These are phyloP conservation scores for Gopherus flavomarginatus DNA, from an alignment of 2,113 vertebrate species.

Conservation along the genomic window DNA sequence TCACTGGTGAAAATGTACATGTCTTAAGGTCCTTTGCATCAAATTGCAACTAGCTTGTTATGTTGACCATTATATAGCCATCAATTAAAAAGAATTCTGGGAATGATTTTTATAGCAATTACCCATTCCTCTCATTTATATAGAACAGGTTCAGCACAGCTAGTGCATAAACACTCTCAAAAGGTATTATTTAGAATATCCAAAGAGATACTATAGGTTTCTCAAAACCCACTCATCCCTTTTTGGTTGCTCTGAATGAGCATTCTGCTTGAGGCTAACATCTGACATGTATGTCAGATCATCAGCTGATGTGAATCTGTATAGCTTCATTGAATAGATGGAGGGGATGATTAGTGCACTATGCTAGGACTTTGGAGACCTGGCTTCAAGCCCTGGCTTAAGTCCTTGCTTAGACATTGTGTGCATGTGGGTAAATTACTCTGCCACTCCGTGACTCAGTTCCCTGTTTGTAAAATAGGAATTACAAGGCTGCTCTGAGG, in stretches of 20 bases:
- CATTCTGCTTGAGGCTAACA: background rate
- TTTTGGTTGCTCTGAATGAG: background rate
- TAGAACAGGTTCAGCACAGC: background rate
- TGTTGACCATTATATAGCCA: constrained; percentile 45
- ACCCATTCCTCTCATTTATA: background rate
- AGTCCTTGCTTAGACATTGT: background rate
- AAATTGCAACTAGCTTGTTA: constrained; percentile 24
- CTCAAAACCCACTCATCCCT: background rate
- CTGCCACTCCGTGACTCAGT: background rate
- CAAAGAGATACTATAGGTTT: background rate
- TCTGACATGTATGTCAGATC: background rate
- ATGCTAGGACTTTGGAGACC: background rate
- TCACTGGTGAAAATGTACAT: constrained; percentile 26
- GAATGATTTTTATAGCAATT: background rate
- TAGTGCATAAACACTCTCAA: background rate
- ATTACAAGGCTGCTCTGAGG: background rate
- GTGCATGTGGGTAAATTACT: background rate
- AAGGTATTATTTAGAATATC: background rate
- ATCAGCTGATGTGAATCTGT: background rate
- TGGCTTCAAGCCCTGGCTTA: background rate
- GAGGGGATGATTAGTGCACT: background rate
- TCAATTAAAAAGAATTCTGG: constrained; percentile 69
- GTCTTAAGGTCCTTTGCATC: background rate
- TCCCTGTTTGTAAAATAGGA: background rate
- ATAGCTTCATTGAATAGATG: background rate